Evolutionary conservation across 2,113 vertebrate species (phyloP).

Genomic region (Ploceus nigricollis): DNA sequence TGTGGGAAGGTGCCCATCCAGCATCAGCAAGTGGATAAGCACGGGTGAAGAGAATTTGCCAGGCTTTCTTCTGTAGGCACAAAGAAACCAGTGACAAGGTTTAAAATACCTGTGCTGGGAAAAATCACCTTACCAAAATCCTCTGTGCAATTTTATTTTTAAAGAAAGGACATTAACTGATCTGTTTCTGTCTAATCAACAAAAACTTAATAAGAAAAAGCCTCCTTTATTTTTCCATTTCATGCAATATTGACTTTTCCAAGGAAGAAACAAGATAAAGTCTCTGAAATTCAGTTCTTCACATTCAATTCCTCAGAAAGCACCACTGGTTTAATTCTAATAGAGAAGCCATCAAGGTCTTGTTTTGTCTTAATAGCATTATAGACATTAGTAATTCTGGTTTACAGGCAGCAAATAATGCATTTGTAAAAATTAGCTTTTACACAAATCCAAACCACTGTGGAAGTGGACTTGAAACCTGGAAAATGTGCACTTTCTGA

Average conservation of each 20-base stretch:
- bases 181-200: not conserved
- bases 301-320: not conserved
- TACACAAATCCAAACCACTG: not conserved
- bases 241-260: not conserved
- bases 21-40: not conserved
- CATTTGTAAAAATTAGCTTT: not conserved
- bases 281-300: not conserved
- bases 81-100: not conserved
- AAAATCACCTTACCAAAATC: not conserved
- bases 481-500: not conserved
- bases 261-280: not conserved
- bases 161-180: not conserved
- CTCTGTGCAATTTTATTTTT: not conserved
- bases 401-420: not conserved
- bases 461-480: not conserved
- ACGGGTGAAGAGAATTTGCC: fast-evolving
- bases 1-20: not conserved
- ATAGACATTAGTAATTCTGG: not conserved
- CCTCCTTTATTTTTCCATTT: not conserved
- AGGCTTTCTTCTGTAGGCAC: not conserved
- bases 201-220: not conserved
- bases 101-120: not conserved
- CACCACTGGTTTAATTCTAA: not conserved
- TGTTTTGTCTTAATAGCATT: not conserved
- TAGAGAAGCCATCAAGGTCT: not conserved